Percentiles rank a stretch among this genome's conserved stretches.
Conservation (phyloP, 2,888 invertebrate species). For the Dascillus cervinus region DNA sequence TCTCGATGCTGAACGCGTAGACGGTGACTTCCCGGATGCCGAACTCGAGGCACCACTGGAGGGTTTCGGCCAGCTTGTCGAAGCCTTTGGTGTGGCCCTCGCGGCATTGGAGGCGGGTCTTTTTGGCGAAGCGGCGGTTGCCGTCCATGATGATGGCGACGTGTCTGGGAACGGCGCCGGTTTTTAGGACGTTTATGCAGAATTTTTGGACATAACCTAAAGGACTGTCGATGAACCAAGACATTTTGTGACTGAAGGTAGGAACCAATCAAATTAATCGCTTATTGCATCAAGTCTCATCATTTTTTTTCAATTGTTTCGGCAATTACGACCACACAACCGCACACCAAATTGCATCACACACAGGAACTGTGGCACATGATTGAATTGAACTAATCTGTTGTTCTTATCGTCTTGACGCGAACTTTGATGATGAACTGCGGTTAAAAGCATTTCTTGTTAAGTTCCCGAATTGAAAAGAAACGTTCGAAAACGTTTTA, state of each 20-base stretch:
- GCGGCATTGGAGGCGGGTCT: slow-evolving; percentile 63
- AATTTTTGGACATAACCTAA: slow-evolving; percentile 69
- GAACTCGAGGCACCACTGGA: slow-evolving; percentile 79
- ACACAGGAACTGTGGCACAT: no score
- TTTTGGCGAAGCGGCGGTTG: slow-evolving; percentile 86
- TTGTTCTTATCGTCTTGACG: no score
- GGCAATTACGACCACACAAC: no score
- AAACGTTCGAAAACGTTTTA: no score
- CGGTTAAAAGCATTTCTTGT: no score
- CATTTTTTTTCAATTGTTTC: no score
- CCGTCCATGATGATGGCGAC: slow-evolving; percentile 99
- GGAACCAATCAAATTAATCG: no score
- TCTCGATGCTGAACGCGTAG: slow-evolving; percentile 98
- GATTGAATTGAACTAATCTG: no score
- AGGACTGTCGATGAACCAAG: slow-evolving; percentile 73
- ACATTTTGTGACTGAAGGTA: slow-evolving; percentile 39
- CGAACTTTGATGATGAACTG: no score
- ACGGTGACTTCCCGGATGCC: slow-evolving; percentile 93
- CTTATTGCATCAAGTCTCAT: no score
- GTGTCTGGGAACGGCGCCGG: slow-evolving; percentile 81
- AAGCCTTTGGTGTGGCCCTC: slow-evolving; percentile 82
- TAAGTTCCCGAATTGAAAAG: no score
- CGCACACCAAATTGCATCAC: no score
- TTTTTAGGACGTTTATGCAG: slow-evolving; percentile 65
- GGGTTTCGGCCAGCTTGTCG: slow-evolving; percentile 70